A percentile compares a stretch with the other conserved stretches of the same genome.
Evolutionary conservation across 2,888 invertebrate genomes (phyloP).

Genomic region (Antitype chi): DNA sequence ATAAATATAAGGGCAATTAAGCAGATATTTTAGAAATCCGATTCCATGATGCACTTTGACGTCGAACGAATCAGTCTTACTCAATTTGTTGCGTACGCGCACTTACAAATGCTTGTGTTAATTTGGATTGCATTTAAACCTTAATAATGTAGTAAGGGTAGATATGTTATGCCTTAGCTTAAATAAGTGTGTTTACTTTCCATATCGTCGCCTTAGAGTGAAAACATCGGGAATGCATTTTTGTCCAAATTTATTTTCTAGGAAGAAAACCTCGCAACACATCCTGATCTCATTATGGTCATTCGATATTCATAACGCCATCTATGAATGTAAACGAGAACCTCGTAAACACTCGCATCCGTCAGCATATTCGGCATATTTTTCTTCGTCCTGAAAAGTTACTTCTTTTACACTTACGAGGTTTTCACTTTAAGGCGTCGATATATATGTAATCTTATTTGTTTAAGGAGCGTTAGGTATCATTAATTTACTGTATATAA

Average conservation of each 20-base stretch:
- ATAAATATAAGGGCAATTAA: conserved; percentile 36
- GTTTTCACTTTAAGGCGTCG: too few relatives aligned
- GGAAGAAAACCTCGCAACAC: too few relatives aligned
- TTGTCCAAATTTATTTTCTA: too few relatives aligned
- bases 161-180: background rate
- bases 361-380: too few relatives aligned
- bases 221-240: too few relatives aligned
- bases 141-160: background rate
- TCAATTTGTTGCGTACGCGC: conserved; percentile 32
- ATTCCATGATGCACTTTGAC: conserved; percentile 37
- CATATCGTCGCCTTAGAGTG: too few relatives aligned
- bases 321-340: too few relatives aligned
- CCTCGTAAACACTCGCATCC: too few relatives aligned
- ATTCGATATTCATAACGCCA: too few relatives aligned
- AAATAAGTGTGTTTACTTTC: conserved; percentile 23
- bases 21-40: conserved; percentile 39
- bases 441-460: conserved; percentile 43
- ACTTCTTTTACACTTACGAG: too few relatives aligned
- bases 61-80: conserved; percentile 44
- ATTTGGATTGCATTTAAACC: conserved; percentile 33
- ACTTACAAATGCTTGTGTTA: conserved; percentile 21
- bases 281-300: too few relatives aligned
- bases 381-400: too few relatives aligned
- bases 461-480: conserved; percentile 29
- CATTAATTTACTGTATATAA: conserved; percentile 2